These are phyloP conservation scores for Lottia gigantea DNA, from an alignment of 2,888 invertebrate species.

Conservation along the genomic window DNA sequence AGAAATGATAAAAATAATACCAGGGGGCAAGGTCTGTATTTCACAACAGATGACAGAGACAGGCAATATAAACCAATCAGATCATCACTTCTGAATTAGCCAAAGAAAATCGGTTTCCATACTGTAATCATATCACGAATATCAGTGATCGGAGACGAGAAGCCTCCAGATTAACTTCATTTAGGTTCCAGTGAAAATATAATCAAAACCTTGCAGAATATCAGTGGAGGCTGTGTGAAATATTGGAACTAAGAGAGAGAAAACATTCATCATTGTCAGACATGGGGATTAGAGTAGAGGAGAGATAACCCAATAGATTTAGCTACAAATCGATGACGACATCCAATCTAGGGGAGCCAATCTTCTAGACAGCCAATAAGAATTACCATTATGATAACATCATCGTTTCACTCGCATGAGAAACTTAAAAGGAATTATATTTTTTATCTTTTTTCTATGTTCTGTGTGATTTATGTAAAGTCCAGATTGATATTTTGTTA, in stretches of 20 bases:
- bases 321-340: constrained; percentile 2
- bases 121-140: constrained; percentile 3
- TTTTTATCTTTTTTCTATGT: neutral
- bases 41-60: neutral
- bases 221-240: neutral
- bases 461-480: constrained; percentile 4
- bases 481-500: constrained; percentile 7
- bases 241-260: neutral
- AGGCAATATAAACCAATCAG: neutral
- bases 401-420: neutral
- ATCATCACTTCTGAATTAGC: neutral
- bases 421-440: constrained; percentile 5
- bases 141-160: constrained; percentile 8
- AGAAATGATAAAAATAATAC: neutral
- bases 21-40: constrained; percentile 1
- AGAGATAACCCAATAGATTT: constrained; percentile 6
- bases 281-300: neutral
- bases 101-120: neutral
- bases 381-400: constrained; percentile 7
- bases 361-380: constrained; percentile 7
- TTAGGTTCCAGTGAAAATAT: neutral
- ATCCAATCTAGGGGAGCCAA: neutral
- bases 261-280: constrained; percentile 8
- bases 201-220: constrained; percentile 1
- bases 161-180: constrained; percentile 6